Evolutionary conservation across 2,888 invertebrate genomes (phyloP), one percentile per base, ranked within the genome.

Genomic region (Chymomyza fuscimana): DNA sequence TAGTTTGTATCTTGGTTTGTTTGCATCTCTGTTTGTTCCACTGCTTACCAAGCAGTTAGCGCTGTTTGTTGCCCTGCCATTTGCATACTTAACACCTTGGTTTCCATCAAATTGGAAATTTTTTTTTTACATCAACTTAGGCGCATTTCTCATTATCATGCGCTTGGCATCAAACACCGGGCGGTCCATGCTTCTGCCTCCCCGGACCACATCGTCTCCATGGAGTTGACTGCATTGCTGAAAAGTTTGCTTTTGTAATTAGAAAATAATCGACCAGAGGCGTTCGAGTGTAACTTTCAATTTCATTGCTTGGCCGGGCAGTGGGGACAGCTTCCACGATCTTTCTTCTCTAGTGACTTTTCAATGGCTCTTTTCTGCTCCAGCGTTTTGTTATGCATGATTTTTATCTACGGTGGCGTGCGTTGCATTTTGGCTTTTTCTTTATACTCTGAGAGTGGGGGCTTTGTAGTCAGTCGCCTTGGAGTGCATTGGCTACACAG

Each of bases 31-130:
- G 51, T 16, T 5, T 22, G 54, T 10, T 5, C 7, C 12, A 7
- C 50, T 52, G 32, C 32, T 50, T 22, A 54, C 22, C 16, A n/a
- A 54, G 40, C 54, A 54, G 16, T 54, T 54, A 16, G 22, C 16
- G 74, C 63, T 71, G 79, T 69, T 52, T 78, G 68, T 19, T 60
- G 40, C 80, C 87, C 85, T 78, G 88, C 88, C 83, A 88, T 83
- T 83, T 83, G 86, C 88, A 88, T 88, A 88, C 83, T 83, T 83
- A 83, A 83, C 88, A 83, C 83, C 83, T 83, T 81, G 66, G 36
- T 50, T 63, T 59, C 36, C 74, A 51, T 59, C 65, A 65, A 76
- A 76, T 82, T 77, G 78, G 77, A 72, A 87, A 82, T 81, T 64
- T 78, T 77, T 46, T 69, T 32, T 81, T 69, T 72, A 54, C 54